Percentiles rank a stretch among this genome's conserved stretches.
These are phyloP conservation scores for Meiosimyza decipiens DNA, from an alignment of 2,888 invertebrate species.

Conservation along the genomic window DNA sequence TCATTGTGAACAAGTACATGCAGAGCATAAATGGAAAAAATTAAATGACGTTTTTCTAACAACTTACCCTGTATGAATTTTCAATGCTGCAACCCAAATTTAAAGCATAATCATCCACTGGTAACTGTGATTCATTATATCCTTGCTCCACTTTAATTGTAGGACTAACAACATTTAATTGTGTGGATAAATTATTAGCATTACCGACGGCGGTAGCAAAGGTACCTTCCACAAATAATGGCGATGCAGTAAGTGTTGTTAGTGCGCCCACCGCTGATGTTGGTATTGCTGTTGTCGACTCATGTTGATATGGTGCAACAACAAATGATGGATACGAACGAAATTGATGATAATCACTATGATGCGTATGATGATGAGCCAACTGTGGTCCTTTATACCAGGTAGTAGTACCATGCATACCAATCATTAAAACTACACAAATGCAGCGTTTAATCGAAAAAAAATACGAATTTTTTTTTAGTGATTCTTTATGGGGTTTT, in stretches of 20 bases:
- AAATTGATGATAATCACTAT: constrained; percentile 61
- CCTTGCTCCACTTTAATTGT: constrained; percentile 61
- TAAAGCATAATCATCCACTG: constrained; percentile 58
- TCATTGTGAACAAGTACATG: too few relatives aligned
- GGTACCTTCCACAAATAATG: constrained; percentile 57
- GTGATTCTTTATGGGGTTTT: neutral
- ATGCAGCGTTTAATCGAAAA: neutral
- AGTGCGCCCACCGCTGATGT: constrained; percentile 8
- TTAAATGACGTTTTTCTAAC: too few relatives aligned
- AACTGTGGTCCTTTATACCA: constrained; percentile 67
- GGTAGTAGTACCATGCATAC: constrained; percentile 61
- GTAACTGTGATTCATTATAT: constrained; percentile 53
- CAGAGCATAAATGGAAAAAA: too few relatives aligned
- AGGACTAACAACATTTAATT: constrained; percentile 48
- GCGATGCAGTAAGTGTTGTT: constrained; percentile 38
- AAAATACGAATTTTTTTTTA: neutral
- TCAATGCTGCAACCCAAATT: constrained; percentile 53
- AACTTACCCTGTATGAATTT: constrained; percentile 23
- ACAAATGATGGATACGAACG: constrained; percentile 65
- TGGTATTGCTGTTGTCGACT: constrained; percentile 42
- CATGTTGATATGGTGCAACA: constrained; percentile 60
- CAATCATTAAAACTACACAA: constrained; percentile 56
- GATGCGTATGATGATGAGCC: constrained; percentile 57
- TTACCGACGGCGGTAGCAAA: constrained; percentile 48
- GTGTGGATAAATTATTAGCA: constrained; percentile 35